A percentile compares a stretch with the other conserved stretches of the same genome.
phyloP scores from a whole-genome alignment of 2,113 vertebrate species.

The Otis tarda region DNA sequence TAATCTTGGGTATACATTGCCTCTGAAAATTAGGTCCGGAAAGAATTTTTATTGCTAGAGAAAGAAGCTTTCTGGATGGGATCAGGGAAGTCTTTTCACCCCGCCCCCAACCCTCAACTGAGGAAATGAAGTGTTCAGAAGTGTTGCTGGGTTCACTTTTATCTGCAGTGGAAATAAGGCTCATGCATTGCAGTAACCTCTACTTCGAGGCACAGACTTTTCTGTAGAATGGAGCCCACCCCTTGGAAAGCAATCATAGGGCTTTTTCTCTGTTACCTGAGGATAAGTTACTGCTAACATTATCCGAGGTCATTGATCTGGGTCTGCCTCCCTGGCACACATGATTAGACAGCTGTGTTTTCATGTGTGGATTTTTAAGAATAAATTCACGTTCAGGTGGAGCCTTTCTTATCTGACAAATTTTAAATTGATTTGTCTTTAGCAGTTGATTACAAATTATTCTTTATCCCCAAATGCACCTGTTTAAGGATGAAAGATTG shows the following conservation, averaged over 20 bases:
- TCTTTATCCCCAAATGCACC: neutral
- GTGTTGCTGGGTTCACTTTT: neutral
- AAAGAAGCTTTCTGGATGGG: neutral
- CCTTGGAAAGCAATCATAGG: neutral
- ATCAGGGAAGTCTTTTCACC: neutral
- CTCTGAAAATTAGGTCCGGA: neutral
- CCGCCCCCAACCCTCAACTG: neutral
- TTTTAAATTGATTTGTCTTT: constrained; percentile 9
- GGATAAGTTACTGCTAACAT: neutral
- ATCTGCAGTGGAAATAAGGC: neutral
- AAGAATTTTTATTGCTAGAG: neutral
- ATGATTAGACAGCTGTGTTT: neutral
- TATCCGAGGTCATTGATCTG: neutral
- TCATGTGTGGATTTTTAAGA: neutral
- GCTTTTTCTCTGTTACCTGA: constrained; percentile 4
- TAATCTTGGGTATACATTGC: neutral
- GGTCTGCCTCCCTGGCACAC: neutral
- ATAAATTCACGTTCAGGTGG: neutral
- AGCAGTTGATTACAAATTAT: neutral
- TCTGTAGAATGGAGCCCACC: neutral
- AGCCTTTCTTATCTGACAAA: neutral
- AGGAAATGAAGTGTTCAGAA: neutral
- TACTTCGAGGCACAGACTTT: neutral
- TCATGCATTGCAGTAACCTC: neutral
- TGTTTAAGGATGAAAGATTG: neutral